Base-by-base conservation (phyloP, 2,888 invertebrate genomes). In the Callimorpha dominula region DNA sequence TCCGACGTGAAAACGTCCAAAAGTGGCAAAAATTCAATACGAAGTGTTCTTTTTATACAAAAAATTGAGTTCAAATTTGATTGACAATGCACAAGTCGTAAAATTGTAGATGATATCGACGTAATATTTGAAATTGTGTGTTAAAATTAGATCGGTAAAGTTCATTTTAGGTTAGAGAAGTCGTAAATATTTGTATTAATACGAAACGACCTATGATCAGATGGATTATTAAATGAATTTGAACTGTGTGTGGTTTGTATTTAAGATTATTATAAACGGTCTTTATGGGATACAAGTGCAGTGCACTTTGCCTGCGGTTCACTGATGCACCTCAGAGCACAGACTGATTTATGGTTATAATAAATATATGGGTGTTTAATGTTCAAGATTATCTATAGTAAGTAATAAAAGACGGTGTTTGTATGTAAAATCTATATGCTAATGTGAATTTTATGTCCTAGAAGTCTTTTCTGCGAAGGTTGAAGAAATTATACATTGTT, bases 351-450 rank as follows among this genome's bases (percentile, higher is more conserved):
- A 95, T 94, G 90, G 90, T 89, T 92, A 92, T 93, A 93, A 94
- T 95, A 95, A 94, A 94, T 94, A 93, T 93, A 94, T 93, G 92
- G 91, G 86, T 92, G 93, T 93, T 94, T 94, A 93, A 95, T 93
- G 92, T 93, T 89, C 87, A 84, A 93, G 92, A 94, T 94, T 93
- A 94, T 93, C 91, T 92, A 89, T 90, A 89, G 86, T 81, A 85
- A 85, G 85, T 84, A 84, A 83, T 89, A 87, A 88, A 88, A 87
- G 79, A 80, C 76, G 75, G 81, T 79, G 78, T 82, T 81, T 82
- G 83, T 85, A 71, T 84, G 85, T 83, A 80, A 84, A 82, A 82
- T 82, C 76, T 82, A 75, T 81, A 78, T 85, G 83, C 82, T 84
- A 83, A 86, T 86, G 76, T 74, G 74, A 77, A 78, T 83, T 82